Conservation (phyloP, 1,140 invertebrate genomes). For the Camponotus vicinus region DNA sequence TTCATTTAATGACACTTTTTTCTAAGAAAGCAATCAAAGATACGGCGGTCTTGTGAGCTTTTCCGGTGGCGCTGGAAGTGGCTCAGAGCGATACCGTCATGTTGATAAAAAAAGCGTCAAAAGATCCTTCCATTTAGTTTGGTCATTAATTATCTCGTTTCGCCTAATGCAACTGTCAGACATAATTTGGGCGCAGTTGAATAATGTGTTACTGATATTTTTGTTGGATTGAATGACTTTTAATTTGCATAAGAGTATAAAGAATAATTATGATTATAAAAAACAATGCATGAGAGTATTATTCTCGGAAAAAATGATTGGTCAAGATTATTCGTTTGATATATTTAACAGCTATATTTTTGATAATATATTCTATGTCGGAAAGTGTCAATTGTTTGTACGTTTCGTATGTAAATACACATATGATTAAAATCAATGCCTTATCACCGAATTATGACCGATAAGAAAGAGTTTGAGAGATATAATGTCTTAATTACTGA, state of each 20-base stretch:
- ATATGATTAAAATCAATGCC: background rate
- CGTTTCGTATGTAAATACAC: background rate
- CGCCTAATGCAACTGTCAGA: conserved; percentile 18
- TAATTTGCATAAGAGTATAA: too few species aligned
- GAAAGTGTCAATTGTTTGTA: background rate
- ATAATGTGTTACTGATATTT: background rate
- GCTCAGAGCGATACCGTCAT: conserved; percentile 58
- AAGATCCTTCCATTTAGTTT: conserved; percentile 53
- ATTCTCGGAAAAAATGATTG: background rate
- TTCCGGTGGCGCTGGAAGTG: conserved; percentile 73
- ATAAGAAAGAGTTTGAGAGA: conserved; percentile 22
- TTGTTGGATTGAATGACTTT: background rate
- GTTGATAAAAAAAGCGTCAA: conserved; percentile 70
- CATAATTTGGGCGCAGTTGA: conserved; percentile 23
- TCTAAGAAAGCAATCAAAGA: conserved; percentile 64
- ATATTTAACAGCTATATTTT: background rate
- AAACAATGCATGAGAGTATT: background rate
- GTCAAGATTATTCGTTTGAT: background rate
- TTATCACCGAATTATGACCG: background rate
- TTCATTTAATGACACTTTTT: conserved; percentile 35
- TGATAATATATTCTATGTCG: background rate
- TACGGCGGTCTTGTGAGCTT: conserved; percentile 69
- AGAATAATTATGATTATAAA: too few species aligned
- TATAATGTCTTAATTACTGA: conserved; percentile 52
- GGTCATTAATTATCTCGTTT: conserved; percentile 61